Evolutionary conservation across 1,140 invertebrate species (phyloP).

Genomic region (Drosophila sucinea): DNA sequence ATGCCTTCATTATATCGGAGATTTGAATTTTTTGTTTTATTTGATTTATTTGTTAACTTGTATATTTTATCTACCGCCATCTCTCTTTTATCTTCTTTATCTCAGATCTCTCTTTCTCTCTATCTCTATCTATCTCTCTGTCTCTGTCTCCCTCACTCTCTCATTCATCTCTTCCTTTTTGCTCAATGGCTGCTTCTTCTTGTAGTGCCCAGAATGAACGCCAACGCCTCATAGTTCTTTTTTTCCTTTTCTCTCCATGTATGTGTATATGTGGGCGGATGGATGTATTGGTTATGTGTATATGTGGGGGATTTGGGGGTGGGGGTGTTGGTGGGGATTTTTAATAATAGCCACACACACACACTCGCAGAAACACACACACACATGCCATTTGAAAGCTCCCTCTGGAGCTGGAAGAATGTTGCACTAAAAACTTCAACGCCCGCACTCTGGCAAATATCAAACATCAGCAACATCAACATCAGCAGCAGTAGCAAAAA

Average conservation of each 20-base stretch:
- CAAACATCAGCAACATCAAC: conserved; percentile 51
- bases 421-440: conserved; percentile 79
- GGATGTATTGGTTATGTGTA: conserved; percentile 17
- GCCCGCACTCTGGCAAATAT: conserved; percentile 72
- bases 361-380: conserved; percentile 27
- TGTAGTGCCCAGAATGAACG: conserved; percentile 66
- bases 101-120: conserved; percentile 3
- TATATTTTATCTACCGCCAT: conserved; percentile 6
- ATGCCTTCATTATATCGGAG: conserved; percentile 35
- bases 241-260: conserved; percentile 29
- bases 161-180: not conserved
- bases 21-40: conserved; percentile 41
- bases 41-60: conserved; percentile 71
- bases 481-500: conserved; percentile 34
- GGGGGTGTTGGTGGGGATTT: conserved; percentile 24
- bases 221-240: conserved; percentile 75
- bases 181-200: conserved; percentile 25
- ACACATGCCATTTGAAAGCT: conserved; percentile 68
- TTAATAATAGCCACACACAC: conserved; percentile 66
- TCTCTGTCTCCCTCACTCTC: conserved; percentile 9
- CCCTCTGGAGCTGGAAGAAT: conserved; percentile 67
- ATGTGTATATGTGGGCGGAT: conserved; percentile 16
- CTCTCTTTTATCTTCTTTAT: conserved; percentile 20
- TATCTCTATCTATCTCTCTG: not conserved
- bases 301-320: conserved; percentile 23